Evolutionary conservation across 2,113 vertebrate species (phyloP).

Genomic region (Elephas maximus): DNA sequence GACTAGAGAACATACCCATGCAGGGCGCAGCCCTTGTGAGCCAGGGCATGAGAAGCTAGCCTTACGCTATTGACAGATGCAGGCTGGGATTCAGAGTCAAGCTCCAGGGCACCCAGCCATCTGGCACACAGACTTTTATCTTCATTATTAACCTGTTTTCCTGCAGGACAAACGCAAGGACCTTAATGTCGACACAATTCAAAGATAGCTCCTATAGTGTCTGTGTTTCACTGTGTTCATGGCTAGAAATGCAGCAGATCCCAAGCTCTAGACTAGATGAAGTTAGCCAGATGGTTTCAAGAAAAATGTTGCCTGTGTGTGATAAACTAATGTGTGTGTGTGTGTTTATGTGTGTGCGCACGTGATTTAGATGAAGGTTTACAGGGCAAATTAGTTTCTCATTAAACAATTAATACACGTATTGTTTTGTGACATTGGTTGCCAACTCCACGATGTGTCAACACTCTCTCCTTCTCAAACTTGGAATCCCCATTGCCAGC

Average conservation of each 20-base stretch:
- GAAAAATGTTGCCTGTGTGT: background rate
- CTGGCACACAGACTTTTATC: background rate
- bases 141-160: constrained; percentile 41
- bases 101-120: background rate
- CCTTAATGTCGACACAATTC: background rate
- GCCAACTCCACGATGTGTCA: too few species aligned
- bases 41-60: background rate
- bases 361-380: too few species aligned
- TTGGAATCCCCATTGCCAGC: too few species aligned
- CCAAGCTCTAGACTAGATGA: background rate
- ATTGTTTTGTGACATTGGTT: too few species aligned
- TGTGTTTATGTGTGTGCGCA: too few species aligned
- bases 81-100: background rate
- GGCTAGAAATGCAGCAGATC: background rate
- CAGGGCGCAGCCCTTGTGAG: background rate
- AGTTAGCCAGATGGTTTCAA: background rate
- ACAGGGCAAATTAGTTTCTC: too few species aligned
- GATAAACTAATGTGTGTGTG: too few species aligned
- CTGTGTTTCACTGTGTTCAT: background rate
- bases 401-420: too few species aligned
- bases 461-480: too few species aligned
- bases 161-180: constrained; percentile 32
- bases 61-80: background rate
- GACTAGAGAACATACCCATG: fast-evolving
- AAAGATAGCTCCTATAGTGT: background rate